Percentiles rank a stretch among this genome's conserved stretches.
Evolutionary conservation across 2,113 vertebrate genomes (phyloP).

Genomic region (Nyctibius bracteatus): DNA sequence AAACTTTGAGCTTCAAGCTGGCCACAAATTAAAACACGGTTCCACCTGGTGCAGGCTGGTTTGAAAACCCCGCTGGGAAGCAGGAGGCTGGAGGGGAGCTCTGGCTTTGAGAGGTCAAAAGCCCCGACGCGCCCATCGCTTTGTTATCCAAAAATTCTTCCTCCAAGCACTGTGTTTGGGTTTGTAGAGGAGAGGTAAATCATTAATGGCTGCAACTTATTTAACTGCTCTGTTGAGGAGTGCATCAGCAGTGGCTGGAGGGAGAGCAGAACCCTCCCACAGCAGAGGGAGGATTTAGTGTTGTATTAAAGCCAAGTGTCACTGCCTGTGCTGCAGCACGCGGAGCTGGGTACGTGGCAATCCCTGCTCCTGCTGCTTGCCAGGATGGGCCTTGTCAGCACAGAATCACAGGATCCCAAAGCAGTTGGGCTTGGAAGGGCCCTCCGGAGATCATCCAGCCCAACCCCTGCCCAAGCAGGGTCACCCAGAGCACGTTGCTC

Average conservation of each 20-base stretch:
- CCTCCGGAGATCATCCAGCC: too few relatives aligned
- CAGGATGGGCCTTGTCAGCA: neutral
- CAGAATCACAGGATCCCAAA: too few relatives aligned
- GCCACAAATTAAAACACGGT: fast-evolving
- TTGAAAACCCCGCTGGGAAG: neutral
- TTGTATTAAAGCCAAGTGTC: fast-evolving
- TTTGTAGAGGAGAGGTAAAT: too few relatives aligned
- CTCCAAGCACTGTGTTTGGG: neutral
- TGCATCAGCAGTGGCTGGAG: too few relatives aligned
- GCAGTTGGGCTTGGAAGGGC: too few relatives aligned
- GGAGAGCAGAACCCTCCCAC: neutral
- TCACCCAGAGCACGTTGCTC: too few relatives aligned
- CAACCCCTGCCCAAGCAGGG: too few relatives aligned
- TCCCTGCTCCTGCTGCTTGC: neutral
- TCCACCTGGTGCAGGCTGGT: neutral
- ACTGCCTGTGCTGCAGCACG: neutral
- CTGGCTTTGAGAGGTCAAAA: neutral
- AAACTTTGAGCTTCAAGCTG: fast-evolving
- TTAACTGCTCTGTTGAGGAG: neutral
- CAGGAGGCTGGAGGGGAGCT: neutral
- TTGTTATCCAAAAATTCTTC: neutral
- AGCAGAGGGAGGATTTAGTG: neutral
- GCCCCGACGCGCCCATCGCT: neutral
- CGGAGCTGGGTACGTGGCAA: fast-evolving
- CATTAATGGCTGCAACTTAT: too few relatives aligned